Percentiles rank a stretch among this genome's conserved stretches.
Conservation (phyloP, 1,140 invertebrate genomes). For the Dinoponera quadriceps region DNA sequence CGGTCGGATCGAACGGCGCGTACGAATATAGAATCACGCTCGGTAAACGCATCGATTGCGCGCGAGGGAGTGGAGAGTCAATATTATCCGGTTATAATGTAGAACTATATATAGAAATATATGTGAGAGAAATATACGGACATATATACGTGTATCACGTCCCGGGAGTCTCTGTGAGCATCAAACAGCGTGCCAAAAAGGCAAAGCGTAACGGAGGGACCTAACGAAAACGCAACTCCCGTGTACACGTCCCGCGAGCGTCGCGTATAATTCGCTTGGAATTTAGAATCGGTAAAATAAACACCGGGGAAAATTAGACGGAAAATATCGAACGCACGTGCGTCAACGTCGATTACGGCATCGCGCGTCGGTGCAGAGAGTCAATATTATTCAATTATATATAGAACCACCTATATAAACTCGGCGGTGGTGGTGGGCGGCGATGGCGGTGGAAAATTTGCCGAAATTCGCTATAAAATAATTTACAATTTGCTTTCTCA, state of each 20-base stretch:
- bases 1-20: background rate
- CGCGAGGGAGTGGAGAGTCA: background rate
- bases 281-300: constrained; percentile 50
- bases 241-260: background rate
- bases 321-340: constrained; percentile 44
- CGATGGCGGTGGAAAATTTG: background rate
- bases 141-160: background rate
- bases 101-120: background rate
- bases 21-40: constrained; percentile 5
- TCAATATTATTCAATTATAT: constrained; percentile 59
- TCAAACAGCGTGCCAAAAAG: constrained; percentile 7
- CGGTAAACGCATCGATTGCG: constrained; percentile 1
- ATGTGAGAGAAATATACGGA: background rate
- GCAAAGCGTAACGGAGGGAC: constrained; percentile 10
- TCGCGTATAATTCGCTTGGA: constrained; percentile 27
- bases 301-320: constrained; percentile 25
- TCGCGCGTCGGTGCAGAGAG: background rate
- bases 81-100: constrained; percentile 27
- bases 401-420: constrained; percentile 16
- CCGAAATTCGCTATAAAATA: constrained; percentile 44
- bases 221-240: background rate
- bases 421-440: background rate
- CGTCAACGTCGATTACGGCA: constrained; percentile 24
- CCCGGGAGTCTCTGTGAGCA: background rate
- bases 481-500: constrained; percentile 1